A percentile compares a stretch with the other conserved stretches of the same genome.
Evolutionary conservation across 2,888 invertebrate genomes (phyloP).

Genomic region (Diarsia dahlii): DNA sequence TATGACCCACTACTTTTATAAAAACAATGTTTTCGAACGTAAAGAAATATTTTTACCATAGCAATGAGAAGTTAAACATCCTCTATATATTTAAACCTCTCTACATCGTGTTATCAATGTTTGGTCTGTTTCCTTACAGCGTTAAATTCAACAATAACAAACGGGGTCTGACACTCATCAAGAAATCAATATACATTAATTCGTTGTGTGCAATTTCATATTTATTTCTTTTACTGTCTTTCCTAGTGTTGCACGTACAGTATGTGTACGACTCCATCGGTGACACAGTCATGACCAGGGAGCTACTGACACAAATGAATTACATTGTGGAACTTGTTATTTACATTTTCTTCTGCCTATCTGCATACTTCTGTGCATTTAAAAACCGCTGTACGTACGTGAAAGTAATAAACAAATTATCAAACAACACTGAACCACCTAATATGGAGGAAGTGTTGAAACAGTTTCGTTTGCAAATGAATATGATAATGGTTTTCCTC

Average conservation of each 20-base stretch:
- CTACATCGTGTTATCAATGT: constrained; percentile 69
- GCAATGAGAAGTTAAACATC: constrained; percentile 49
- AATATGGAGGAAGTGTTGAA: constrained; percentile 66
- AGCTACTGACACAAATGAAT: constrained; percentile 79
- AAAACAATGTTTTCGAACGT: constrained; percentile 62
- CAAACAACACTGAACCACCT: constrained; percentile 69
- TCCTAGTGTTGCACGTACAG: constrained; percentile 74
- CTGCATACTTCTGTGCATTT: constrained; percentile 76
- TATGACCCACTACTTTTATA: not conserved
- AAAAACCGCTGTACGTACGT: constrained; percentile 75
- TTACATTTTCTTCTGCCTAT: constrained; percentile 69
- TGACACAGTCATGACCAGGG: constrained; percentile 72
- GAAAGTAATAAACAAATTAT: constrained; percentile 77
- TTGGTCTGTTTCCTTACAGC: constrained; percentile 77
- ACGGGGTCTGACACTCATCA: constrained; percentile 68
- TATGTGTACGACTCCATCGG: constrained; percentile 71
- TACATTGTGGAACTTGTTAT: constrained; percentile 78
- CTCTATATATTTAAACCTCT: constrained; percentile 72
- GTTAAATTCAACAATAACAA: constrained; percentile 68
- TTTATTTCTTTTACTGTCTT: constrained; percentile 70
- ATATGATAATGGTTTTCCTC: constrained; percentile 66
- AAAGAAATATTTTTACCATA: constrained; percentile 58
- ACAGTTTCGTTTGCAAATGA: constrained; percentile 72
- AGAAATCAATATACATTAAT: constrained; percentile 80
- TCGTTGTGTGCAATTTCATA: constrained; percentile 73